A percentile compares a stretch with the other conserved stretches of the same genome.
phyloP scores from a whole-genome alignment of 2,113 vertebrate genomes.

The Ciconia maguari region DNA sequence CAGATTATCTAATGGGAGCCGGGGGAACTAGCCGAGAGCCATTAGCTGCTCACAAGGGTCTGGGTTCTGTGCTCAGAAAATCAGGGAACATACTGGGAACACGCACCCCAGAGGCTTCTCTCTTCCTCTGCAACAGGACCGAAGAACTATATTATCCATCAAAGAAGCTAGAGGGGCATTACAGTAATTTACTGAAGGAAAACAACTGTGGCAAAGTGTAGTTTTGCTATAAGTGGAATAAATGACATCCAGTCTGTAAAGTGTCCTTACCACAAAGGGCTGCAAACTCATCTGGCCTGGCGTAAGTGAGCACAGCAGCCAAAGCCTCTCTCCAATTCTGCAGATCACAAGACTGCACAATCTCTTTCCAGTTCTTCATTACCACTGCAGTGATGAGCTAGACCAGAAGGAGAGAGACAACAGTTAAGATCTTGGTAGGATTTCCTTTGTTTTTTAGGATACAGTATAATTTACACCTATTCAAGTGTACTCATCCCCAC shows the following conservation, averaged over 20 bases:
- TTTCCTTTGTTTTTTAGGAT: background rate
- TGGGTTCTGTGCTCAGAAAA: background rate
- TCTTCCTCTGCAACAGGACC: background rate
- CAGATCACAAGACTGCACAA: constrained; percentile 91
- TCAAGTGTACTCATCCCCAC: background rate
- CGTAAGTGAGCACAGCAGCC: constrained; percentile 93
- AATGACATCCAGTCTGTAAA: background rate
- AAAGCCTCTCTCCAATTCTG: constrained; percentile 95
- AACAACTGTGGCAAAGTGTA: background rate
- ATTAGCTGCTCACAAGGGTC: background rate
- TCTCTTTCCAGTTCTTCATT: constrained; percentile 91
- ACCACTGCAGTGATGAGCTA: constrained; percentile 96
- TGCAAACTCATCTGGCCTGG: constrained; percentile 89
- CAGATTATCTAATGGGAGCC: background rate
- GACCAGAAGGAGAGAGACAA: background rate
- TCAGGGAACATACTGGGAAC: background rate
- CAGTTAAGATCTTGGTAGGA: background rate
- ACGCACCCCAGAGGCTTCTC: background rate
- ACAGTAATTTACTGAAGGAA: background rate
- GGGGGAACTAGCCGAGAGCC: background rate
- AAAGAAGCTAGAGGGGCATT: background rate
- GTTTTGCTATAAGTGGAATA: background rate
- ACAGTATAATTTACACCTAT: background rate
- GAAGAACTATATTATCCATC: background rate
- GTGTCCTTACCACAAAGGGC: constrained; percentile 85